Percentiles rank a stretch among this genome's conserved stretches.
These are phyloP conservation scores for Steinernema feltiae DNA, from an alignment of 1,140 invertebrate species.

Conservation along the genomic window DNA sequence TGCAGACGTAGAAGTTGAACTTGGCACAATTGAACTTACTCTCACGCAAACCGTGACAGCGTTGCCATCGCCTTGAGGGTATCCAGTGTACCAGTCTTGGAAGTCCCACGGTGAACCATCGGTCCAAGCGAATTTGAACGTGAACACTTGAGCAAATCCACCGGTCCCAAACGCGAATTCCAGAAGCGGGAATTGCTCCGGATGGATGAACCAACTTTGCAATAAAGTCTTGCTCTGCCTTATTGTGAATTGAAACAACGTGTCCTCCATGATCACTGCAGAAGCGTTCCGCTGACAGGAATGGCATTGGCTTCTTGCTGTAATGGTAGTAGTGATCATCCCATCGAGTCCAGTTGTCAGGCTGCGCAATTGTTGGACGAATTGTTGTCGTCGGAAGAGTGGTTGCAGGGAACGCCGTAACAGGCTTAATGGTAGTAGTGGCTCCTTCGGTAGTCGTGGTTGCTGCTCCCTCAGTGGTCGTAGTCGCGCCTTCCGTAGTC, in stretches of 20 bases:
- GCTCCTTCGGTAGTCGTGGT: background rate
- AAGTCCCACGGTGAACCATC: background rate
- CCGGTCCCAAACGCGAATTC: background rate
- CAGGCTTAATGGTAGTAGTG: background rate
- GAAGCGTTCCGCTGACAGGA: background rate
- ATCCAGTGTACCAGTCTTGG: background rate
- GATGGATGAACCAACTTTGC: background rate
- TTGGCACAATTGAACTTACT: too few relatives aligned
- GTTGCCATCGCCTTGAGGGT: background rate
- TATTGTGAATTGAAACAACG: background rate
- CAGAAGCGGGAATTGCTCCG: background rate
- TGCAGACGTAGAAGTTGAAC: too few relatives aligned
- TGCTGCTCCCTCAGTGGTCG: too few relatives aligned
- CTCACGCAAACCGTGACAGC: background rate
- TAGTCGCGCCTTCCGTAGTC: too few relatives aligned
- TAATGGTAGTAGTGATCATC: background rate
- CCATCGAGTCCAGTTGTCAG: background rate
- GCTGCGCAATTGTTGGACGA: background rate
- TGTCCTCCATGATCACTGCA: background rate
- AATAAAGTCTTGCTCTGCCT: background rate
- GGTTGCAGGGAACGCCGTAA: background rate
- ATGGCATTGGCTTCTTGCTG: background rate
- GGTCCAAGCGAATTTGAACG: background rate
- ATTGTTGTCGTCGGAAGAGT: background rate
- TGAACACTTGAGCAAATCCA: background rate